Evolutionary conservation across 2,113 vertebrate species (phyloP), one percentile per base, ranked within the genome.

Genomic region (Ramphastos sulfuratus): DNA sequence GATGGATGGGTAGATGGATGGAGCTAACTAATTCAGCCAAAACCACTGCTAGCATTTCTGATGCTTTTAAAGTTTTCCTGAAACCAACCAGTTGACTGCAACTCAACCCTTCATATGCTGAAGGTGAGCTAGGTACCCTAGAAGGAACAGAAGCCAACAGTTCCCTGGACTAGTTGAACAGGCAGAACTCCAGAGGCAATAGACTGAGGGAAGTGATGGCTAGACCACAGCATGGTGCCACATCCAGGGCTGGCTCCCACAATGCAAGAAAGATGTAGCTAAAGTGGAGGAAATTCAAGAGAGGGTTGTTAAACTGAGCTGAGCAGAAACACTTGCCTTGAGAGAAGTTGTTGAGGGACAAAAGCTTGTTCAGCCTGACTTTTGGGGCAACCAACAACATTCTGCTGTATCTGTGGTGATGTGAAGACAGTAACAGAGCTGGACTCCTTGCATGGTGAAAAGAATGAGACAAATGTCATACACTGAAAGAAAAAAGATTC

Each of bases 261-360:
- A 39, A 39, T 48, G 17, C 20, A 31, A 60, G 69, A 55, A 71
- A 54, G 10, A 28, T 9, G 9, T 13, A 25, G 21, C 18, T 82
- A 48, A 82, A 58, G 13, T 31, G 30, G 33, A 71, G 23, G 4
- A 66, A 85, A 55, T 23, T 27, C 35, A 55, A 5, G 25, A 54
- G 12, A 74, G 21, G 35, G 5, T 48, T n/a, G 33, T 0, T 28
- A 33, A 24, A 13, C 46, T 61, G 31, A 15, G 37, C 74, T 67
- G 19, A 17, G 19, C 44, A 7, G 70, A 17, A 73, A n/a, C 9
- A 18, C 0, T 1, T 52, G 9, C 25, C 6, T 16, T 54, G 14
- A 13, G n/a, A 54, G 33, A 54, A 27, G 9, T 1, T 59, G 48
- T 1, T 64, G 48, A 79, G 6, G 48, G 16, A 28, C 16, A 63